These are phyloP conservation scores for Cynoglossus semilaevis DNA, from an alignment of 2,113 vertebrate species.

Conservation along the genomic window DNA sequence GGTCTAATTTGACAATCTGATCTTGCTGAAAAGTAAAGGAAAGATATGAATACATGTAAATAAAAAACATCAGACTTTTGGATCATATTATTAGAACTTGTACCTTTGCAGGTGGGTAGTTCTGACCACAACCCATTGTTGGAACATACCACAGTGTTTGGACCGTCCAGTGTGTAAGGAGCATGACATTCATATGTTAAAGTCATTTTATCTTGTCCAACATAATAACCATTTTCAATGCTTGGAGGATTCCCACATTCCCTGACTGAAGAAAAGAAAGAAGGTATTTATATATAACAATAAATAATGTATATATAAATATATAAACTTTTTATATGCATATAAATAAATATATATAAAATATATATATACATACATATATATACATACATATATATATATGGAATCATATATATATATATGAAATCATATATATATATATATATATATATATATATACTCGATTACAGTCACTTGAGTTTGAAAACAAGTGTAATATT, in stretches of 20 bases:
- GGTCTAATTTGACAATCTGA: no score
- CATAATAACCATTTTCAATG: neutral
- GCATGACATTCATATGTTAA: neutral
- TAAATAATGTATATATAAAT: no score
- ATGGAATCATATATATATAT: no score
- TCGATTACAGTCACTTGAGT: no score
- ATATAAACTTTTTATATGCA: no score
- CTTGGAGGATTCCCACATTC: accelerated
- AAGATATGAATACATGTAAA: neutral
- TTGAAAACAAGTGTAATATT: no score
- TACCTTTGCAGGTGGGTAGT: conserved; percentile 14
- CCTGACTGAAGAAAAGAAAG: conserved; percentile 3
- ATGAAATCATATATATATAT: no score
- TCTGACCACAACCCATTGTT: conserved; percentile 1
- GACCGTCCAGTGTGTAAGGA: neutral
- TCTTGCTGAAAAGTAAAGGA: conserved; percentile 5
- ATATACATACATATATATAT: no score
- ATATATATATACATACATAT: no score
- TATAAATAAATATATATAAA: no score
- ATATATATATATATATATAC: neutral
- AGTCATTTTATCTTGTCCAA: accelerated
- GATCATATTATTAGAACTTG: neutral
- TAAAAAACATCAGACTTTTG: neutral
- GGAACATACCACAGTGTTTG: neutral
- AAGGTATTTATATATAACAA: no score